Evolutionary conservation across 2,797 vertebrate genomes (phyloP).

Genomic region (Gadopsis bispinosus): DNA sequence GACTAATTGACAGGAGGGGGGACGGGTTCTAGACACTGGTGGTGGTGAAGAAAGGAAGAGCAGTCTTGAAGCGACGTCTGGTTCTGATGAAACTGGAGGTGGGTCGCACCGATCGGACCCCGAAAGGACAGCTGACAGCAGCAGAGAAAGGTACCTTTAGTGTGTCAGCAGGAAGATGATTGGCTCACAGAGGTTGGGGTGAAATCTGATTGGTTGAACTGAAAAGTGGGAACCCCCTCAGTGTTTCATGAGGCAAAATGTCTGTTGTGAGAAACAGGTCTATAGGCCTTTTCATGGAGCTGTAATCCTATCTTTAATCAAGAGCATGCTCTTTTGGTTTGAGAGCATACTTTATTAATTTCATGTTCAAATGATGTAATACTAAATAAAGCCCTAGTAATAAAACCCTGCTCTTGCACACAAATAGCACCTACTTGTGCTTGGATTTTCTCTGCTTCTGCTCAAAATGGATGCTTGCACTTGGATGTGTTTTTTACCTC

Average conservation of each 20-base stretch:
- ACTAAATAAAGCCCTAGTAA: too few species aligned
- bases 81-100: background rate
- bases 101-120: background rate
- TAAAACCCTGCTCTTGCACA: too few species aligned
- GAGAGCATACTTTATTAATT: too few species aligned
- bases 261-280: background rate
- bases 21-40: background rate
- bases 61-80: background rate
- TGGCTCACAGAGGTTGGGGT: background rate
- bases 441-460: too few species aligned
- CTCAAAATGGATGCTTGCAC: too few species aligned
- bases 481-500: background rate
- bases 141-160: background rate
- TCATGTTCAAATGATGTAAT: too few species aligned
- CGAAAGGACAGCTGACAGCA: background rate
- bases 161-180: too few species aligned
- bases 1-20: background rate
- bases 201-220: background rate
- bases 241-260: slow-evolving; percentile 1
- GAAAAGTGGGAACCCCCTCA: background rate
- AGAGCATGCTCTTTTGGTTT: too few species aligned
- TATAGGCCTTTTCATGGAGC: background rate
- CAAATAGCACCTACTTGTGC: too few species aligned
- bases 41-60: background rate
- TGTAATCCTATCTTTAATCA: too few species aligned